Conservation (phyloP, 2,113 vertebrate genomes). For the Notarius quadriscutis region DNA sequence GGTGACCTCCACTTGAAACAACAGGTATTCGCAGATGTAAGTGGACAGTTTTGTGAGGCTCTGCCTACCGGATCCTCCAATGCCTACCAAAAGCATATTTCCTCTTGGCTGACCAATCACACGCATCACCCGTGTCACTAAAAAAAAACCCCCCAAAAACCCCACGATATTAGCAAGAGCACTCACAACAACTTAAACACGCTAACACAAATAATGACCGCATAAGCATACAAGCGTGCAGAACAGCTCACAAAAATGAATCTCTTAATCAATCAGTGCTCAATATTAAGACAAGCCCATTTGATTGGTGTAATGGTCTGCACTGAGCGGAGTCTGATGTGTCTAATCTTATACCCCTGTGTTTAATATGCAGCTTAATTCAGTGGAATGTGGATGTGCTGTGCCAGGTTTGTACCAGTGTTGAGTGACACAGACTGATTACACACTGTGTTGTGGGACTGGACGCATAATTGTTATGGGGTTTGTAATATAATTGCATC, state of each 20-base stretch:
- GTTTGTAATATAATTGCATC: slow-evolving; percentile 46
- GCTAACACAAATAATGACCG: slow-evolving; percentile 38
- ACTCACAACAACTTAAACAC: slow-evolving; percentile 28
- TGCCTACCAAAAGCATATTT: slow-evolving; percentile 87
- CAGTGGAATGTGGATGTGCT: background rate
- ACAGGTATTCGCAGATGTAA: slow-evolving; percentile 79
- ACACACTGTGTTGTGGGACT: slow-evolving; percentile 39
- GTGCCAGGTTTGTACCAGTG: slow-evolving; percentile 6
- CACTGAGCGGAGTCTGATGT: slow-evolving; percentile 19
- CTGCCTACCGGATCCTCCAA: slow-evolving; percentile 85
- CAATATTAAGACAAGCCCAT: slow-evolving; percentile 30
- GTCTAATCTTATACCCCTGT: slow-evolving; percentile 22
- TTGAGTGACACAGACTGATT: slow-evolving; percentile 51
- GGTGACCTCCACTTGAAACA: slow-evolving; percentile 86
- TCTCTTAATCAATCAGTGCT: slow-evolving; percentile 45
- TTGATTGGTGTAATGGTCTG: slow-evolving; percentile 31
- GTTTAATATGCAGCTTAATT: slow-evolving; percentile 26
- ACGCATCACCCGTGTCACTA: slow-evolving; percentile 80
- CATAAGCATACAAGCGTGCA: slow-evolving; percentile 19
- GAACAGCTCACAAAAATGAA: slow-evolving; percentile 34
- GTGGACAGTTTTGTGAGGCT: slow-evolving; percentile 82
- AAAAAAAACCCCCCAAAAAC: background rate
- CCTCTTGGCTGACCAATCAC: slow-evolving; percentile 86
- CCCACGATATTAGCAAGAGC: slow-evolving; percentile 24
- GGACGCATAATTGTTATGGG: slow-evolving; percentile 51